Percentiles rank a stretch among this genome's conserved stretches.
These are phyloP conservation scores for Conistra vaccinii DNA, from an alignment of 2,888 invertebrate species.

Conservation along the genomic window DNA sequence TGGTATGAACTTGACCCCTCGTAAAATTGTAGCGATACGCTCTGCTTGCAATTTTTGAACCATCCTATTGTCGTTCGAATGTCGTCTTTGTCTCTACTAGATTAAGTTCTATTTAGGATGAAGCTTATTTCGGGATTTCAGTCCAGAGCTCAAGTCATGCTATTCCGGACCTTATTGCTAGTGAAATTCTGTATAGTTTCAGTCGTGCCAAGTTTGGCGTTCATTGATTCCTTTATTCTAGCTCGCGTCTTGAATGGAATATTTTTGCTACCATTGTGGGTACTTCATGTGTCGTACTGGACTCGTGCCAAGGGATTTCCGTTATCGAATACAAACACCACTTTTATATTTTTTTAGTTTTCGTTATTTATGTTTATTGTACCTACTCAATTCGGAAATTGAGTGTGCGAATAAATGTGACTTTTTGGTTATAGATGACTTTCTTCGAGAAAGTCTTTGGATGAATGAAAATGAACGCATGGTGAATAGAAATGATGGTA, in stretches of 20 bases:
- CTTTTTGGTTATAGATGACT: constrained; percentile 28
- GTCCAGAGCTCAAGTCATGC: constrained; percentile 18
- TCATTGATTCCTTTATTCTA: constrained; percentile 82
- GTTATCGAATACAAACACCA: constrained; percentile 75
- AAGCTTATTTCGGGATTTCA: constrained; percentile 37
- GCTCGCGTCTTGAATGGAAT: constrained; percentile 85
- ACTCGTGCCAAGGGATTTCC: constrained; percentile 82
- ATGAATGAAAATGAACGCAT: constrained; percentile 15
- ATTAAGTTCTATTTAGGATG: constrained; percentile 48
- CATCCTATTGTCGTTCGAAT: constrained; percentile 58
- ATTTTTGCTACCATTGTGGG: constrained; percentile 85
- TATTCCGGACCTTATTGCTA: constrained; percentile 47
- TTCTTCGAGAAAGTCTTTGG: constrained; percentile 14
- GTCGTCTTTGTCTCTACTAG: constrained; percentile 64
- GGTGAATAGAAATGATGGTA: constrained; percentile 3
- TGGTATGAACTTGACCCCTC: constrained; percentile 83
- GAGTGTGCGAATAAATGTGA: constrained; percentile 48
- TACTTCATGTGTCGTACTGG: constrained; percentile 82
- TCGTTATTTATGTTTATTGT: constrained; percentile 64
- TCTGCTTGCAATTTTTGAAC: constrained; percentile 70
- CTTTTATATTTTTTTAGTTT: constrained; percentile 65
- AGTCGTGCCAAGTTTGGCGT: constrained; percentile 66
- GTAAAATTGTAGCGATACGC: constrained; percentile 75
- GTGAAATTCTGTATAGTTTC: constrained; percentile 64
- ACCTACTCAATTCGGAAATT: constrained; percentile 41